Evolutionary conservation across 2,113 vertebrate genomes (phyloP).

Genomic region (Oxygymnocypris stewartii): DNA sequence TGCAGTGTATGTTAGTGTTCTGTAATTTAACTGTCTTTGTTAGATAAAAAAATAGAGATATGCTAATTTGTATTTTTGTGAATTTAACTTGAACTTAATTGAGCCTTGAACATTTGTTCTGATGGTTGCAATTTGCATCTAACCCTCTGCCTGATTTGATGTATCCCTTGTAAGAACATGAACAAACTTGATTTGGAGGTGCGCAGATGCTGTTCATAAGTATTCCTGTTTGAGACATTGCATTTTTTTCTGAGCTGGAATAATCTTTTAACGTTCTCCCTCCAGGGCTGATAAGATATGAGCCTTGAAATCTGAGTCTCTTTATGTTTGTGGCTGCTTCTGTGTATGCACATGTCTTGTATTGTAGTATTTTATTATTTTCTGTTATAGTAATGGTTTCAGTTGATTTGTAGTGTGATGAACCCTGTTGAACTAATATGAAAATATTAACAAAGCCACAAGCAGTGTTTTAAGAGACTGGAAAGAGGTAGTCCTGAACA

Average conservation of each 20-base stretch:
- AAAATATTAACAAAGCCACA: background rate
- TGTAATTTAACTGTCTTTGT: background rate
- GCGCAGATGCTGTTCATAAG: slow-evolving; percentile 6
- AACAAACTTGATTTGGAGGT: slow-evolving; percentile 44
- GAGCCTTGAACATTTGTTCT: background rate
- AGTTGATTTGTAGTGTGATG: background rate
- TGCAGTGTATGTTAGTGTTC: background rate
- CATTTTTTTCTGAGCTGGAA: slow-evolving; percentile 10
- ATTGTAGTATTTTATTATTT: slow-evolving; percentile 18
- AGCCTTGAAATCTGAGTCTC: background rate
- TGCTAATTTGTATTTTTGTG: background rate
- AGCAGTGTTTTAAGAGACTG: background rate
- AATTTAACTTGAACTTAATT: background rate
- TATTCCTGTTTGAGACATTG: background rate
- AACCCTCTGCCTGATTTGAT: slow-evolving; percentile 1
- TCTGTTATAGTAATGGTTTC: background rate
- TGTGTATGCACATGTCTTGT: background rate
- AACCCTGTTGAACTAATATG: slow-evolving; percentile 16
- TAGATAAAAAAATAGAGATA: background rate
- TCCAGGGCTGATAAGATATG: slow-evolving; percentile 16
- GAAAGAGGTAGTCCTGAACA: background rate
- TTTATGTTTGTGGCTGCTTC: background rate
- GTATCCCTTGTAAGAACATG: slow-evolving; percentile 17
- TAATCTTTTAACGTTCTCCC: slow-evolving; percentile 16
- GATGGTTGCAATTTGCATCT: background rate